Evolutionary conservation across 1,140 invertebrate genomes (phyloP).

Genomic region (Hyles vespertilio): DNA sequence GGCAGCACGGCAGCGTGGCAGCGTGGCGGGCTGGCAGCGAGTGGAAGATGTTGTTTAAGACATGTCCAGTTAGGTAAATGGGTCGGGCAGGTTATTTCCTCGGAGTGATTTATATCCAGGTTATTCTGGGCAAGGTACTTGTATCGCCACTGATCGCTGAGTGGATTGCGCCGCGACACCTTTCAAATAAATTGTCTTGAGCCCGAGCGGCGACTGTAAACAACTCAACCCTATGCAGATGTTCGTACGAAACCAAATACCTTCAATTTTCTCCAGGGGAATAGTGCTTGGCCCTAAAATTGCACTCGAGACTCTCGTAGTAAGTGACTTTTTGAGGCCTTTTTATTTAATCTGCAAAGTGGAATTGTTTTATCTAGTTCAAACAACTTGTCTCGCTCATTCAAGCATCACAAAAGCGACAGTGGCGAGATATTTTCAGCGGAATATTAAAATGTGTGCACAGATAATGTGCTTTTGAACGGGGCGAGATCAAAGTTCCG

Average conservation of each 20-base stretch:
- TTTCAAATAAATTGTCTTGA: conserved; percentile 74
- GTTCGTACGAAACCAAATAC: conserved; percentile 51
- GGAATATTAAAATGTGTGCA: background rate
- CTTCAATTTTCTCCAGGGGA: conserved; percentile 45
- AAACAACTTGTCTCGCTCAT: conserved; percentile 7
- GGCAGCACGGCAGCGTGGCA: no score
- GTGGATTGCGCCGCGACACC: conserved; percentile 69
- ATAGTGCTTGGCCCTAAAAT: conserved; percentile 40
- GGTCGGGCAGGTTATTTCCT: conserved; percentile 41
- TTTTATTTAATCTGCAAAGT: conserved; percentile 54
- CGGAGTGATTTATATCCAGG: conserved; percentile 57
- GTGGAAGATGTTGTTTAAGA: conserved; percentile 32
- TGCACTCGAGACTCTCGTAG: conserved; percentile 41
- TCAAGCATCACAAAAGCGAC: no score
- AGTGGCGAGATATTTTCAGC: background rate
- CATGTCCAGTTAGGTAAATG: conserved; percentile 48
- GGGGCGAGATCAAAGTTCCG: background rate
- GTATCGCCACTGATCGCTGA: conserved; percentile 48
- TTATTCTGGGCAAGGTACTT: conserved; percentile 43
- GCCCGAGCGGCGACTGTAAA: conserved; percentile 58
- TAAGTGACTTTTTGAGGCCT: conserved; percentile 41
- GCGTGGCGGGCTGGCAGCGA: background rate
- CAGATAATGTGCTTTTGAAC: background rate
- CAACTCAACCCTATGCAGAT: conserved; percentile 66
- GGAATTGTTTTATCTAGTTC: conserved; percentile 41